Evolutionary conservation across 2,888 invertebrate genomes (phyloP), one percentile per base, ranked within the genome.

Genomic region (Thumatha senex): DNA sequence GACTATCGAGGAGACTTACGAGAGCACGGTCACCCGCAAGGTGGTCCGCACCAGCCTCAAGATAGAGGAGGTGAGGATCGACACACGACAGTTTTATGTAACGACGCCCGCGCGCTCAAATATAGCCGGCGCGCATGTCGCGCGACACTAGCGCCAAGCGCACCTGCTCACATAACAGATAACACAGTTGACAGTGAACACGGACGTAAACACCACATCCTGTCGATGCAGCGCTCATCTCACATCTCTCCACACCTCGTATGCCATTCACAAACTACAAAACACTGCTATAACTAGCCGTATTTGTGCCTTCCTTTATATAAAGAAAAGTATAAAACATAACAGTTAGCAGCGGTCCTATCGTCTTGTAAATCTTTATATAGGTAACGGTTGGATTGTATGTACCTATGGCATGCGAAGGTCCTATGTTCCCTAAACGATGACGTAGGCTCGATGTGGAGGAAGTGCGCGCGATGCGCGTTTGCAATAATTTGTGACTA

Each of bases 1-100:
- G 86, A 94, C 94, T 73, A 93, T 94, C 81, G 94, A 95, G 87
- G 94, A 94, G 84, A 89, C 92, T 70, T 94, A 94, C 92, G 94
- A 94, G 87, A 93, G 92, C 80, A 93, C 94, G 89, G 93, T 95
- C 89, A 93, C 93, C 84, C 93, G 94, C 82, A 94, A 94, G 90
- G 92, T 94, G 86, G 93, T 94, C 84, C 92, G 94, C 89, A 94
- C 93, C 80, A 94, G 92, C 89, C 92, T 94, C 90, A 94, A 94
- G 92, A 95, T 94, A 84, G 93, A 94, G 92, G 95, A 95, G 93
- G 95, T 95, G 93, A 93, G 93, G 84, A 76, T 77, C 76, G 70
- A 80, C 79, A 83, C 81, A 76, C 80, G 77, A 79, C 80, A 76
- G 78, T 67, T 84, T 86, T 89, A 88, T 83, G 84, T 86, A 87